A percentile compares a stretch with the other conserved stretches of the same genome.
Evolutionary conservation across 1,140 invertebrate species (phyloP).

Genomic region (Zaprionus lachaisei): DNA sequence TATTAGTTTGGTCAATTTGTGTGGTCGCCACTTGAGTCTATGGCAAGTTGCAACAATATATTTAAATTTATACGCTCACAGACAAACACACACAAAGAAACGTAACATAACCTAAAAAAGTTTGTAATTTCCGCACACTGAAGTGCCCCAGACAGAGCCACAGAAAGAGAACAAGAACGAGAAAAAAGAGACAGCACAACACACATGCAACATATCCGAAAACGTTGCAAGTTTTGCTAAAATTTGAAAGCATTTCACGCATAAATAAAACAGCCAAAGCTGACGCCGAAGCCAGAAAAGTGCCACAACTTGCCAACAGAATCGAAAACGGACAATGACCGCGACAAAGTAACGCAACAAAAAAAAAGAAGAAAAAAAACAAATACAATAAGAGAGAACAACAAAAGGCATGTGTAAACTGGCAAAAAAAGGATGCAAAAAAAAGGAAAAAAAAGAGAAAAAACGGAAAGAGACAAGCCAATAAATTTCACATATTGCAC

Average conservation of each 20-base stretch:
- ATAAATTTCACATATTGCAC: slow-evolving; percentile 46
- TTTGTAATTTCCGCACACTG: slow-evolving; percentile 62
- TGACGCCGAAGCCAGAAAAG: slow-evolving; percentile 8
- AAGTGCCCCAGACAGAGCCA: slow-evolving; percentile 45
- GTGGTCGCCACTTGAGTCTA: slow-evolving; percentile 34
- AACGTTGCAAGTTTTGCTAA: slow-evolving; percentile 52
- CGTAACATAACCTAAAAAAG: slow-evolving; percentile 57
- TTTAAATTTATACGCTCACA: slow-evolving; percentile 28
- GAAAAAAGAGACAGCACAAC: neutral
- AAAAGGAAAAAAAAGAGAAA: no score
- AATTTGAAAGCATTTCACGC: slow-evolving; percentile 64
- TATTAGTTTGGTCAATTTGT: slow-evolving; percentile 55
- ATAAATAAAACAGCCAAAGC: slow-evolving; percentile 66
- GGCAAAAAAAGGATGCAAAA: neutral
- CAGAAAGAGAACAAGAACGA: neutral
- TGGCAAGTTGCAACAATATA: slow-evolving; percentile 42
- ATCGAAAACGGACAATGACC: slow-evolving; percentile 49
- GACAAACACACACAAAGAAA: slow-evolving; percentile 2
- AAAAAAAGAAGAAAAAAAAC: neutral
- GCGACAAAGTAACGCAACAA: slow-evolving; percentile 12
- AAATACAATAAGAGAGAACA: neutral
- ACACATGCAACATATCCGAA: slow-evolving; percentile 35
- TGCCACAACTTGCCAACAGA: slow-evolving; percentile 41
- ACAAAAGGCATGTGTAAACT: slow-evolving; percentile 9
- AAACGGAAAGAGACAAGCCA: slow-evolving; percentile 23